Evolutionary conservation across 2,113 vertebrate genomes (phyloP), one percentile per base, ranked within the genome.

Genomic region (Cynocephalus volans): DNA sequence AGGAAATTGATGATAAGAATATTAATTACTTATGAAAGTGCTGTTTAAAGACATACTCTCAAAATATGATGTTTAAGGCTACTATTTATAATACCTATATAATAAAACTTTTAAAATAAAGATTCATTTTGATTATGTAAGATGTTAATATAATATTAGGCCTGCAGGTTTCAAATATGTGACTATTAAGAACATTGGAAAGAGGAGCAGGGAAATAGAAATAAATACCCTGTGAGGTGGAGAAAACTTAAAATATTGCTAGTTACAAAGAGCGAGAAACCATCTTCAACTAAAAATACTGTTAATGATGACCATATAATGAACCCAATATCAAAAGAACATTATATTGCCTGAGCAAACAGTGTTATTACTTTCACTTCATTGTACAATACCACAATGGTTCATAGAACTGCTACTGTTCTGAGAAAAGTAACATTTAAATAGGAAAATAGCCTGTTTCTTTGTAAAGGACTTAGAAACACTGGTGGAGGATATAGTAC

Each of bases 281-380:
- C 3, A 23, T 41, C 7, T 92, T 64, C 12, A 31, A 33, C 18
- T 80, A n/a, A 96, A 60, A 88, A 64, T 87, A 58, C 64, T 73
- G 11, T 95, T 92, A 69, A 54, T 85, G 24, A 54, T 41, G 65
- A 91, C 31, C 8, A 4, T n/a, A 10, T 75, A 90, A 93, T 85
- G 23, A 88, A 8, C 31, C 14, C 19, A 82, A 0, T 95, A 89
- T 88, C 97, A 98, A 95, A 72, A 97, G 87, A 83, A 94, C 19
- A 85, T 97, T 95, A 81, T 79, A 90, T 96, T 91, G 75, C 95
- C 91, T 97, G 82, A 89, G 90, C 75, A 65, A 96, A 96, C 88
- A 88, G 76, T 70, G 80, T 31, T 93, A 81, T 88, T 75, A 28
- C 12, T 95, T 91, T 41, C 15, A 41, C 58, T 65, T 70, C 19